Evolutionary conservation across 1,140 invertebrate species (phyloP).

Genomic region (Paraescarpia echinospica): DNA sequence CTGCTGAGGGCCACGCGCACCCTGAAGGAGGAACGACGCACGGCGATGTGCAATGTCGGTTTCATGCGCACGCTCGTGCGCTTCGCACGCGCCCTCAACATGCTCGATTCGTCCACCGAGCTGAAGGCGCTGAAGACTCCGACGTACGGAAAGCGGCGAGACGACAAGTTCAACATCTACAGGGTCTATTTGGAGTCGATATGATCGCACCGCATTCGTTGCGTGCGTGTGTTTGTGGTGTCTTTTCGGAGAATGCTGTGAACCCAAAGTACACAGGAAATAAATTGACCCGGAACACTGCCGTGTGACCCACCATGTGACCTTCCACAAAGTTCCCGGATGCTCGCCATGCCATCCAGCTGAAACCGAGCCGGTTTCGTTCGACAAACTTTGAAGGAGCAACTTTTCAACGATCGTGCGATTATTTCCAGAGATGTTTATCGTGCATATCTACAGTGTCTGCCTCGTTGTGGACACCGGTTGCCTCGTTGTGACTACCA

Average conservation of each 20-base stretch:
- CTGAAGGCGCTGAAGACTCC: background rate
- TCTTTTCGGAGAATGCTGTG: background rate
- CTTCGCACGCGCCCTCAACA: constrained; percentile 5
- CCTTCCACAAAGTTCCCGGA: background rate
- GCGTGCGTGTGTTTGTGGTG: background rate
- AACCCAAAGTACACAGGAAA: background rate
- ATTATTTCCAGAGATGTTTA: background rate
- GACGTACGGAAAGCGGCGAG: background rate
- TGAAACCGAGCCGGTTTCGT: background rate
- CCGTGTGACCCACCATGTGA: background rate
- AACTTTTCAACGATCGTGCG: background rate
- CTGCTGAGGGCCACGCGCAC: background rate
- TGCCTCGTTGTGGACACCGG: background rate
- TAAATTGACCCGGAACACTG: background rate
- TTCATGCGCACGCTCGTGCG: constrained; percentile 12
- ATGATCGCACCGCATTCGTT: background rate
- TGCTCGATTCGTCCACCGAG: background rate
- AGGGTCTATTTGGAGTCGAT: background rate
- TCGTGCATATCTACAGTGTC: background rate
- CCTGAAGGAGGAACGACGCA: constrained; percentile 2
- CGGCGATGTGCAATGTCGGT: background rate
- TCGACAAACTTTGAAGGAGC: background rate
- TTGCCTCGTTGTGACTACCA: background rate
- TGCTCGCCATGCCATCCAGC: background rate
- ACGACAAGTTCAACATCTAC: constrained; percentile 7